Evolutionary conservation across 2,113 vertebrate genomes (phyloP).

Genomic region (Ramphastos sulfuratus): DNA sequence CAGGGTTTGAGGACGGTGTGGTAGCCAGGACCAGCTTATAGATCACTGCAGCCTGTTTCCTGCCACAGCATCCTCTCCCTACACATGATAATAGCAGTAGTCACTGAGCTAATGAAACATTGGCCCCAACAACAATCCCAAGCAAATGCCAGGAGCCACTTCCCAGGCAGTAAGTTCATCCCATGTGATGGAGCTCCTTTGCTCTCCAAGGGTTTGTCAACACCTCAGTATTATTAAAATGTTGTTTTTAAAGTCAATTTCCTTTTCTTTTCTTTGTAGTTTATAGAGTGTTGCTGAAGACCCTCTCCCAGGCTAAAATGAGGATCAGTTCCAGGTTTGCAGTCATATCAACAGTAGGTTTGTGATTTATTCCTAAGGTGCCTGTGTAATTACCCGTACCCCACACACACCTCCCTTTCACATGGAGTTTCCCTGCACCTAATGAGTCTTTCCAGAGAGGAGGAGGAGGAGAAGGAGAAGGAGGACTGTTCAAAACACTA

Average conservation of each 20-base stretch:
- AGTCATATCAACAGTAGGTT: conserved; percentile 15
- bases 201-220: conserved; percentile 23
- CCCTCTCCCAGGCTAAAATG: conserved; percentile 23
- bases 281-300: conserved; percentile 52
- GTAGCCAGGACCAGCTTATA: neutral
- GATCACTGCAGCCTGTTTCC: neutral
- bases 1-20: neutral
- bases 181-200: neutral
- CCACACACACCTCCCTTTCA: neutral
- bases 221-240: conserved; percentile 43
- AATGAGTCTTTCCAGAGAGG: conserved; percentile 15
- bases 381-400: neutral
- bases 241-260: conserved; percentile 48
- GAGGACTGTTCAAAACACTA: neutral
- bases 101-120: neutral
- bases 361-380: conserved; percentile 19
- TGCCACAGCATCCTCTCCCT: neutral
- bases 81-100: neutral
- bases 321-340: conserved; percentile 40
- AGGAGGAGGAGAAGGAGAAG: neutral
- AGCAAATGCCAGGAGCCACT: neutral
- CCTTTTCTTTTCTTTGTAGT: conserved; percentile 57
- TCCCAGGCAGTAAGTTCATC: neutral
- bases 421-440: neutral
- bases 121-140: neutral